Base-by-base conservation (phyloP, 2,797 vertebrate genomes). In the Sebastiscus tertius region DNA sequence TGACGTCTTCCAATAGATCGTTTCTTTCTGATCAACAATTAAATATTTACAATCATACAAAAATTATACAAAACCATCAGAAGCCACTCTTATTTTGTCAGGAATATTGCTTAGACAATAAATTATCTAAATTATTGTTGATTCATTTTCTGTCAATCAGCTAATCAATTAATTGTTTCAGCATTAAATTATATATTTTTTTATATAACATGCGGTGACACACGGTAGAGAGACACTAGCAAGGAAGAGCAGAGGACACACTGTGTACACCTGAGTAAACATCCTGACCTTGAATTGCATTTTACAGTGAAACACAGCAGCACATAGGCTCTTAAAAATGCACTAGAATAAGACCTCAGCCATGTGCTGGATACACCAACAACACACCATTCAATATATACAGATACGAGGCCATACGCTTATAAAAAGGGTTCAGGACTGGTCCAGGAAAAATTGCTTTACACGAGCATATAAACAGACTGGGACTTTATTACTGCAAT, bases 1-100 rank as follows among this genome's bases (percentile, higher is more conserved):
- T 27, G 4, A 49, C 0, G 0, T 36, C 4, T 22, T 58, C 6
- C 12, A 3, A 22, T 29, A 8, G 0, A 0, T 42, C 0, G 0
- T 8, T 3, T 46, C 42, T 46, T 20, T 42, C n/a, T n/a, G 11
- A 33, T 26, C 26, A 49, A 27, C 6, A 20, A 0, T 16, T n/a
- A 0, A 72, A 67, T 49, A 49, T 3, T 49, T 2, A 49, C 11
- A 20, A 31, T 27, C 0, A 60, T 3, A 22, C 4, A 9, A 58
- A 42, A 42, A 14, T 42, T 18, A 60, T 0, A n/a, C 16, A 8
- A 56, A 73, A 24, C 9, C 3, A 27, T 14, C 3, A 49, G 22
- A 31, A 22, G 6, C 2, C 0, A 10, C 9, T 8, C 20, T 46
- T 42, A 56, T 26, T 72, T 34, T 52, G 24, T 0, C 2, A 14